These are phyloP conservation scores for Camelus dromedarius DNA, from an alignment of 2,113 vertebrate genomes.

Conservation along the genomic window DNA sequence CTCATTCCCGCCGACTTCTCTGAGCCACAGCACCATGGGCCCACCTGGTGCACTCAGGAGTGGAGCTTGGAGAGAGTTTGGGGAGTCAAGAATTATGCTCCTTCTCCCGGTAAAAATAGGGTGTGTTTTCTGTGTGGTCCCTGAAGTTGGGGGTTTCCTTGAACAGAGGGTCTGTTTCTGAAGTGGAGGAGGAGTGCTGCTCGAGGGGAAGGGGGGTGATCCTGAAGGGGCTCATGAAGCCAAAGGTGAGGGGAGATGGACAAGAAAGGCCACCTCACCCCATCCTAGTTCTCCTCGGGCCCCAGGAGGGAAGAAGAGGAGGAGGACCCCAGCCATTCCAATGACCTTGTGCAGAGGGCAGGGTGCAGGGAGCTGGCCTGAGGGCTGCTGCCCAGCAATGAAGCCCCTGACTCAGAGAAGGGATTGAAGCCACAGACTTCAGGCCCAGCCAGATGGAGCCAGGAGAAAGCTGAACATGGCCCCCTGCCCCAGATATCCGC, in stretches of 20 bases:
- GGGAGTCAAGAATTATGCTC: neutral
- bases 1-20: neutral
- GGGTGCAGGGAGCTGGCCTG: neutral
- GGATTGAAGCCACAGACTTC: neutral
- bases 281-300: neutral
- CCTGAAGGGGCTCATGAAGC: neutral
- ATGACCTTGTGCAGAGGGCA: neutral
- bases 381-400: neutral
- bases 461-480: too few species aligned
- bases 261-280: neutral
- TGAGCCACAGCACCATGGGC: neutral
- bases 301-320: neutral
- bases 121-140: neutral
- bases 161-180: neutral
- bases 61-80: neutral
- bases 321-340: neutral
- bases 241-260: neutral
- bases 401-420: neutral
- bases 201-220: too few species aligned
- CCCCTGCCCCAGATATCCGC: neutral
- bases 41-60: neutral
- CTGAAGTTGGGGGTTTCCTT: neutral
- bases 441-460: neutral
- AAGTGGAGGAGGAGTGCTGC: neutral
- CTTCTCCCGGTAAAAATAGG: neutral